phyloP scores from a whole-genome alignment of 2,113 vertebrate species.

The Chaetura pelagica region DNA sequence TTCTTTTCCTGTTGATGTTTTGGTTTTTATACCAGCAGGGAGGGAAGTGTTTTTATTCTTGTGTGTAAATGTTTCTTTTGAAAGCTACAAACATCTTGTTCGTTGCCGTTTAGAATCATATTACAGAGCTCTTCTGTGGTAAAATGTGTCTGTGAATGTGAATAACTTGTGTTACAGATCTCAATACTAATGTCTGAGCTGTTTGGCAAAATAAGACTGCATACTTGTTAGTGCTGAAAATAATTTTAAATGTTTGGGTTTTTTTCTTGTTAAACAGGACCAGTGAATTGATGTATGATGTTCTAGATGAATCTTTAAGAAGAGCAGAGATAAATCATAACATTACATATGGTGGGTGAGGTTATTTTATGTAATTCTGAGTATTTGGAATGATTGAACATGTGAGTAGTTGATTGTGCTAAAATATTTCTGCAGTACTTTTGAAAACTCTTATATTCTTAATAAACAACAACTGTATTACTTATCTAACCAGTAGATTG shows the following conservation, averaged over 20 bases:
- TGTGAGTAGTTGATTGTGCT: background rate
- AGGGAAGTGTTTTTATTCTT: background rate
- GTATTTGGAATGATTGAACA: background rate
- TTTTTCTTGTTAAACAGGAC: slow-evolving; percentile 80
- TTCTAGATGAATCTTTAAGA: slow-evolving; percentile 94
- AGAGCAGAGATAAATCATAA: slow-evolving; percentile 99
- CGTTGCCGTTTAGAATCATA: background rate
- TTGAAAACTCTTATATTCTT: background rate
- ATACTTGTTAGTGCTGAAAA: background rate
- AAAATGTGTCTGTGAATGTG: background rate
- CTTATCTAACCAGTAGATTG: background rate
- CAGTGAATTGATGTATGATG: slow-evolving; percentile 94
- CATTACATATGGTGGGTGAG: slow-evolving; percentile 91
- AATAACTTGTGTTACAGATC: background rate
- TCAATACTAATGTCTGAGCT: background rate
- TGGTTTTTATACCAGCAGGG: background rate
- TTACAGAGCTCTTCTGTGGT: background rate
- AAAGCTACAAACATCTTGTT: background rate
- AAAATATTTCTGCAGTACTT: background rate
- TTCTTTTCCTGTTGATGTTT: background rate
- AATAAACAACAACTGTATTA: background rate
- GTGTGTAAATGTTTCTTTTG: background rate
- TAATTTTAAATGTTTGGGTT: background rate
- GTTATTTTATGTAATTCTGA: background rate
- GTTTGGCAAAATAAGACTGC: background rate